Conservation (phyloP, 2,113 vertebrate species). For the Rhipidura dahli region DNA sequence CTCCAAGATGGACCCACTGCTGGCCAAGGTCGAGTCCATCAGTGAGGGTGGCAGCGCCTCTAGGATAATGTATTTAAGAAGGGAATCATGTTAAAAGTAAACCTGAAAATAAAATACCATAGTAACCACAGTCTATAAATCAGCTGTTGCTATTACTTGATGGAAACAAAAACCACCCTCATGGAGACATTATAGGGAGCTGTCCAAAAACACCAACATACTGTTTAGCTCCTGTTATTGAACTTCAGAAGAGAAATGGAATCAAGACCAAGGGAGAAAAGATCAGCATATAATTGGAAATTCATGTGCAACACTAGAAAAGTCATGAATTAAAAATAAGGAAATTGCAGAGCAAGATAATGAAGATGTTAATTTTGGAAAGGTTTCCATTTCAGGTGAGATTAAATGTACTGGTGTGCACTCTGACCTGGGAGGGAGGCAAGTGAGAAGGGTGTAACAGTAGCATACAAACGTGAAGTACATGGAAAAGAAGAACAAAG, state of each 20-base stretch:
- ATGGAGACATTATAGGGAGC: not conserved
- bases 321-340: not conserved
- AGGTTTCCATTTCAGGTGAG: not conserved
- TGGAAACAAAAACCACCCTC: rapidly evolving
- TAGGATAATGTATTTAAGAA: not conserved
- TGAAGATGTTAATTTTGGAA: not conserved
- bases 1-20: rapidly evolving
- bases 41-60: not conserved
- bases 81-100: not conserved
- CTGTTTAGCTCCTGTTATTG: not conserved
- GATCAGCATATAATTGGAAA: not conserved
- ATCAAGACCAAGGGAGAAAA: not conserved
- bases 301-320: not conserved
- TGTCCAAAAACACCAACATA: not conserved
- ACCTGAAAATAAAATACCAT: not conserved
- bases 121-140: not conserved
- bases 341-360: not conserved
- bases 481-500: not conserved
- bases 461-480: not conserved
- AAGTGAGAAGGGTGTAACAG: not conserved
- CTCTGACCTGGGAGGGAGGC: not conserved
- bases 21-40: rapidly evolving
- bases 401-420: not conserved
- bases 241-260: not conserved
- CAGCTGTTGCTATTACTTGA: not conserved